Evolutionary conservation across 2,888 invertebrate genomes (phyloP).

Genomic region (Sphecodes monilicornis): DNA sequence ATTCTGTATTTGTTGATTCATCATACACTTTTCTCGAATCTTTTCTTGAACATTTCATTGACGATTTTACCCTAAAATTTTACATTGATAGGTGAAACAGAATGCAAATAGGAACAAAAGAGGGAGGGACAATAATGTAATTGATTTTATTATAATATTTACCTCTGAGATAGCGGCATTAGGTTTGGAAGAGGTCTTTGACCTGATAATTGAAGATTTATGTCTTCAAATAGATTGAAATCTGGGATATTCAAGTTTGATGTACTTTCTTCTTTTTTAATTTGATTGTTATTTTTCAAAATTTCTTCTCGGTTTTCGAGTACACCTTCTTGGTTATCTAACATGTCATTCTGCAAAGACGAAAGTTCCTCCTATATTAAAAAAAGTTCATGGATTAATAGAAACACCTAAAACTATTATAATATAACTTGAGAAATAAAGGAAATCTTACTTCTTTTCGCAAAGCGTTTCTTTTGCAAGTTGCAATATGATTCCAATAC

Average conservation of each 20-base stretch:
- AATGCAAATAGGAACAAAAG: not conserved
- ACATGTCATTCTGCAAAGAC: slow-evolving; percentile 18
- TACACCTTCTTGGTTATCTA: slow-evolving; percentile 48
- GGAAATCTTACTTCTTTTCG: slow-evolving; percentile 40
- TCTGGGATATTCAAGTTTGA: slow-evolving; percentile 82
- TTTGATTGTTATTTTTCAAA: slow-evolving; percentile 81
- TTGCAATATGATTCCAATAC: slow-evolving; percentile 80
- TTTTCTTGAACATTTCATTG: slow-evolving; percentile 80
- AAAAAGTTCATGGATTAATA: not conserved
- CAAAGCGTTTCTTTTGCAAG: slow-evolving; percentile 66
- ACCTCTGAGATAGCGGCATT: slow-evolving; percentile 77
- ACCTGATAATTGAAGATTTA: slow-evolving; percentile 82
- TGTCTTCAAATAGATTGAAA: slow-evolving; percentile 83
- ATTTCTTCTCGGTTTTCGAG: slow-evolving; percentile 34
- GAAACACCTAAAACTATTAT: not conserved
- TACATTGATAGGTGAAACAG: not conserved
- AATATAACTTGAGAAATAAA: not conserved
- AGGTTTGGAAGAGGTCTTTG: slow-evolving; percentile 82
- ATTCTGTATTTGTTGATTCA: slow-evolving; percentile 84
- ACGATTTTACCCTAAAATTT: slow-evolving; percentile 60
- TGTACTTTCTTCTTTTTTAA: slow-evolving; percentile 75
- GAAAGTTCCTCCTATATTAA: slow-evolving; percentile 23
- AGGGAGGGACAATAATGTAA: not conserved
- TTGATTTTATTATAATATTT: not conserved
- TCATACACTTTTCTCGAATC: slow-evolving; percentile 86